phyloP scores from a whole-genome alignment of 2,797 vertebrate genomes.

The Poeciliopsis turneri region DNA sequence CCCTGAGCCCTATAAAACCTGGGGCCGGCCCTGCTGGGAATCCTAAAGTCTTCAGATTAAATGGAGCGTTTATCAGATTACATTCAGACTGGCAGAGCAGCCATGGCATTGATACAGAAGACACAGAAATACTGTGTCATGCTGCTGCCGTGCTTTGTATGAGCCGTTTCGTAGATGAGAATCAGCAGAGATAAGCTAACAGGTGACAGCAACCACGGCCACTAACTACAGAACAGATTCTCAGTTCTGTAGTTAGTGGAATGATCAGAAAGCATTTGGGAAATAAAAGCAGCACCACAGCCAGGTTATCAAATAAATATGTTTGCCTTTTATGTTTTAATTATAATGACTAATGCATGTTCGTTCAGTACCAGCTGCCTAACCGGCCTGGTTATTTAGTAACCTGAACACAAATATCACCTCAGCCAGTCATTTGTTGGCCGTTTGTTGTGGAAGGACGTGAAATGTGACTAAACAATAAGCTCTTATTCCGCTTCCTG shows the following conservation, averaged over 20 bases:
- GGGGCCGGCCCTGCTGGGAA: background rate
- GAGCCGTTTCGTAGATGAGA: background rate
- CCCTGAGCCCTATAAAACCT: background rate
- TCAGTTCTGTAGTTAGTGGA: too few species aligned
- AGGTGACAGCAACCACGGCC: too few species aligned
- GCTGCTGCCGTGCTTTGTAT: background rate
- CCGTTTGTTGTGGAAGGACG: background rate
- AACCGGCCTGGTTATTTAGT: conserved; percentile 68
- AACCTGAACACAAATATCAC: conserved; percentile 72
- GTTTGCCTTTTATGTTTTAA: conserved; percentile 12
- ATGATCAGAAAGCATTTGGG: background rate
- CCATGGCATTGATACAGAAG: background rate
- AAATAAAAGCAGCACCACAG: conserved; percentile 14
- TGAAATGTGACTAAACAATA: conserved; percentile 10
- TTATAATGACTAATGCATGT: conserved; percentile 41
- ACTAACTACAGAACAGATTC: too few species aligned
- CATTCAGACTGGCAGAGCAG: conserved; percentile 11
- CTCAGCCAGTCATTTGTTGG: conserved; percentile 65
- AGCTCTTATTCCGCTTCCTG: conserved; percentile 40
- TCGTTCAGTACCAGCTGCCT: conserved; percentile 30
- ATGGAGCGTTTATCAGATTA: conserved; percentile 4
- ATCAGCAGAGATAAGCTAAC: conserved; percentile 37
- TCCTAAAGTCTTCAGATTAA: background rate
- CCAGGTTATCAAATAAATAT: conserved; percentile 4
- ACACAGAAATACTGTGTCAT: background rate